Base-by-base conservation (phyloP, 2,113 vertebrate species). In the Salvator merianae region DNA sequence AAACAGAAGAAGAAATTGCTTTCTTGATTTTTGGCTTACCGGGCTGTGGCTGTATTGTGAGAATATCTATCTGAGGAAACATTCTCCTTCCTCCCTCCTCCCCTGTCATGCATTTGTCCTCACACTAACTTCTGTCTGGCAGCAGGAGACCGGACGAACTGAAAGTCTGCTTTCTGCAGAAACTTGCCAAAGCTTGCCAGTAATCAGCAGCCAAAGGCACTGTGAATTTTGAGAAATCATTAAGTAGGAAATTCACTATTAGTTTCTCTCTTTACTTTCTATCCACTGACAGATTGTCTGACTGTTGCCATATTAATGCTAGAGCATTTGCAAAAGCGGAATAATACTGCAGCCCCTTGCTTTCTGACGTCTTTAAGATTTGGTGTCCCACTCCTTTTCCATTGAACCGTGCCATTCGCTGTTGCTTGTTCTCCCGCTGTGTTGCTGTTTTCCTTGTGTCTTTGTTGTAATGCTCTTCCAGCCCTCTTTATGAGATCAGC, bases 171-270 rank as follows among this genome's bases (percentile, higher is more conserved):
- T 92, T 92, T 90, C 86, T 86, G 88, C 90, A 93, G 86, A 89
- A 93, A 92, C 93, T 86, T 95, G 94, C 91, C 92, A 94, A 95
- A 94, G 91, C 92, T 94, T 95, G 92, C 47, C 90, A 89, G 77
- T 91, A 91, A 90, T 91, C 83, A 82, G 6, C 90, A 90, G 89
- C 86, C 86, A 86, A 89, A 93, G 32, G 82, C 75, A 90, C 88
- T 91, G 87, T 66, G 89, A 72, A 68, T 86, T 88, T 83, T 65
- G 88, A 88, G 79, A 84, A 94, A 84, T 81, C 86, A 84, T 81
- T 88, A 65, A 24, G 65, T 13, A 53, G 79, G 88, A 84, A 80
- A 91, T 62, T 84, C 91, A 93, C 88, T 82, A 82, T 79, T 1
- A 7, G 74, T 90, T 77, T 75, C 76, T 87, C 16, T 55, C 55